phyloP scores from a whole-genome alignment of 2,888 invertebrate species.

The Ichneumoninae sp. region DNA sequence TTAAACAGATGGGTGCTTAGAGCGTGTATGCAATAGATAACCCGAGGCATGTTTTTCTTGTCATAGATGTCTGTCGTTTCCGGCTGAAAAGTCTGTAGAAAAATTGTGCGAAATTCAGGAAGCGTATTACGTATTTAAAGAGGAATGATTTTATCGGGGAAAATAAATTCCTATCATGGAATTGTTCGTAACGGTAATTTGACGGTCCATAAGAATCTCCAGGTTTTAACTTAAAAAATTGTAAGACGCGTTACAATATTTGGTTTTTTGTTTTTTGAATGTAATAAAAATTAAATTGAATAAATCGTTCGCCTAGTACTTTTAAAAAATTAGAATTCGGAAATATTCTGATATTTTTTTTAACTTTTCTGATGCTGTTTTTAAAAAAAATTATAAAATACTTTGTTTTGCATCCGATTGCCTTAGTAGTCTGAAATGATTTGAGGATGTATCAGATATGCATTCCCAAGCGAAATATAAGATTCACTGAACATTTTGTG shows the following conservation, averaged over 20 bases:
- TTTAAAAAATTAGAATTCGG: no score
- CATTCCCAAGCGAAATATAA: no score
- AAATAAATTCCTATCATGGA: background rate
- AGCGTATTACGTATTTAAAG: background rate
- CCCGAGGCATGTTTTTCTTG: constrained; percentile 92
- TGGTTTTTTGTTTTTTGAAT: background rate
- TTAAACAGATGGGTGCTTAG: constrained; percentile 89
- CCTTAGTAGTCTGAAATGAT: no score
- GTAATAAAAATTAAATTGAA: no score
- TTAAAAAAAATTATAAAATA: no score
- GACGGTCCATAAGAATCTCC: background rate
- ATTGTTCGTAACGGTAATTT: no score
- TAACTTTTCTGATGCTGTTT: no score
- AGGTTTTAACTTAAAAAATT: background rate
- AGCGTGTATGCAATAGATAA: constrained; percentile 92
- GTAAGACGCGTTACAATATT: background rate
- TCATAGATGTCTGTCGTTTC: constrained; percentile 94
- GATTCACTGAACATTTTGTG: no score
- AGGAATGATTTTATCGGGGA: background rate
- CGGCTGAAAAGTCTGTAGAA: constrained; percentile 90
- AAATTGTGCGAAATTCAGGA: constrained; percentile 55
- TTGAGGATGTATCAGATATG: no score
- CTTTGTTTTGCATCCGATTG: no score
- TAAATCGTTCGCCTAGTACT: no score
- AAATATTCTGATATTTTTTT: no score